Base-by-base conservation (phyloP, 2,113 vertebrate species). In the Lagopus leucura region DNA sequence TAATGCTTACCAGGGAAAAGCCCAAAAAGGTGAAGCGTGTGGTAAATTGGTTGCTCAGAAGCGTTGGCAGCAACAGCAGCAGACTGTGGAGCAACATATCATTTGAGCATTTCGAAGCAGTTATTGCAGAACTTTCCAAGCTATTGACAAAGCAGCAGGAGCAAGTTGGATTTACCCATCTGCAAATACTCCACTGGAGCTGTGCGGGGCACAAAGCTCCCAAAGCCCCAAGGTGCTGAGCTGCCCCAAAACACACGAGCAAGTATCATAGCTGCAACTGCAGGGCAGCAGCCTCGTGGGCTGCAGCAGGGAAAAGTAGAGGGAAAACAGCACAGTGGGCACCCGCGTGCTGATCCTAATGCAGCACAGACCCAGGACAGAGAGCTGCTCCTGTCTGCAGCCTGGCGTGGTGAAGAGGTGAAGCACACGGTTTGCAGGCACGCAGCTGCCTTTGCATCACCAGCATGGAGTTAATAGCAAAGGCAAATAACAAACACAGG, bases 401-500 rank as follows among this genome's bases (percentile, higher is more conserved):
- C 65, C 34, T 52, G 10, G 28, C 7, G 28, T 57, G 30, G 54
- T 11, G 17, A 57, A 57, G 54, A 87, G 36, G n/a, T 3, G 1
- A 45, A 13, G 0, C 2, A 45, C 1, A 2, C 48, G 52, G 21
- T 16, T 40, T 34, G 11, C n/a, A 66, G 78, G 48, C 54, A 88
- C 88, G 93, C 76, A 70, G 94, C 82, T 30, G 71, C 90, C 92
- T 89, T 92, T 48, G 81, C 72, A 43, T 72, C 82, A 77, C 90
- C 93, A 90, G 93, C 91, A 93, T 32, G 20, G 86, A 72, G 43
- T 48, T 74, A 92, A 88, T 45, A 90, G 95, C 52, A 65, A 82
- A 93, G 95, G 93, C 85, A 91, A 96, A 94, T 93, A 88, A 94
- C 88, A 96, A 97, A 94, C 34, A 82, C 87, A 72, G 79, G 64